These are phyloP conservation scores for Dinomys branickii DNA, from an alignment of 2,113 vertebrate genomes.

Conservation along the genomic window DNA sequence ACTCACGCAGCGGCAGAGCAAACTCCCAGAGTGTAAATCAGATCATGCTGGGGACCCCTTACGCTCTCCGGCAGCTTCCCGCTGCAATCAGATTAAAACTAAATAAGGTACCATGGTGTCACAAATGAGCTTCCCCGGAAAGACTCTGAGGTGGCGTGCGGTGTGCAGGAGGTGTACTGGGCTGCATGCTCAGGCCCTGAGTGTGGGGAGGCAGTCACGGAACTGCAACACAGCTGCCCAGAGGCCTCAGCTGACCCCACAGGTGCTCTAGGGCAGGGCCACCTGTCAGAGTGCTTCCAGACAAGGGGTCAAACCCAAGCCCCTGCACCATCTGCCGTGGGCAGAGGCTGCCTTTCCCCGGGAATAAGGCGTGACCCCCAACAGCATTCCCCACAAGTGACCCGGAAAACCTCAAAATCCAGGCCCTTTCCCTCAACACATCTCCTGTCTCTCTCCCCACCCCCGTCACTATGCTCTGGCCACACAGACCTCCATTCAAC, in stretches of 20 bases:
- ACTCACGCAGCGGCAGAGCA: not conserved
- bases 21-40: not conserved
- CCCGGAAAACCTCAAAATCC: not conserved
- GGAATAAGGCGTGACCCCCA: rapidly evolving
- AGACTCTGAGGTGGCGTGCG: not conserved
- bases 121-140: not conserved
- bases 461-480: not conserved
- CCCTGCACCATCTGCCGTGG: not conserved
- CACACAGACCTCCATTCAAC: not conserved
- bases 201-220: not conserved
- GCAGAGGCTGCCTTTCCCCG: not conserved
- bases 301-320: not conserved
- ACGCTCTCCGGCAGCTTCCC: not conserved
- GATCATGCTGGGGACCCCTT: not conserved
- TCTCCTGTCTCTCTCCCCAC: not conserved
- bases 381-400: rapidly evolving
- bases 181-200: not conserved
- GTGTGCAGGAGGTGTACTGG: not conserved
- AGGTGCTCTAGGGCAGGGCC: not conserved
- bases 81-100: not conserved
- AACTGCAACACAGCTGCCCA: rapidly evolving
- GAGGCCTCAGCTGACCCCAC: not conserved
- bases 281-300: not conserved
- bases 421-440: rapidly evolving
- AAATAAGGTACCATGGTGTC: too few species aligned